Conservation (phyloP, 2,797 vertebrate genomes). For the Lagorchestes hirsutus region DNA sequence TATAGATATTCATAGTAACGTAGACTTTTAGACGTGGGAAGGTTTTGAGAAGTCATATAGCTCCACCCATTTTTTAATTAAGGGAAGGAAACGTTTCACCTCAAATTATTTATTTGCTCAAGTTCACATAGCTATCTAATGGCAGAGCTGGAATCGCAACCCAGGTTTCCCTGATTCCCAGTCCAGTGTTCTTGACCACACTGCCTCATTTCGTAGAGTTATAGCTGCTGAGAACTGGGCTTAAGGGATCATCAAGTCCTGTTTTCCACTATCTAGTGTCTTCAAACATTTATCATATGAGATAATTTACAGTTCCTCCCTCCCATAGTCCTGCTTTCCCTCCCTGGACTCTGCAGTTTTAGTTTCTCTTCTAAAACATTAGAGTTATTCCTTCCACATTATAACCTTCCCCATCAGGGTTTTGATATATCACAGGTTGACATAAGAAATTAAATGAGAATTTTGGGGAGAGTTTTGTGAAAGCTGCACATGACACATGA, state of each 20-base stretch:
- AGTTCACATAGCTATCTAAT: background rate
- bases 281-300: background rate
- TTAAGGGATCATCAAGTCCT: background rate
- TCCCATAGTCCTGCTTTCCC: background rate
- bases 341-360: background rate
- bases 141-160: background rate
- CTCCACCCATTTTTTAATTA: background rate
- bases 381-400: background rate
- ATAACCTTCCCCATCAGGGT: background rate
- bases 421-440: background rate
- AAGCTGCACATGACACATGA: too few relatives aligned
- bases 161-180: background rate
- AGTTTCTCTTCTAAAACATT: background rate
- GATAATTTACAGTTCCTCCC: background rate
- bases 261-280: background rate
- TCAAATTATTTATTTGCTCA: background rate
- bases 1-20: background rate
- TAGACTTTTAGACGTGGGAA: background rate
- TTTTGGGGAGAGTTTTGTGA: too few relatives aligned
- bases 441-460: background rate
- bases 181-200: background rate
- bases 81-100: background rate
- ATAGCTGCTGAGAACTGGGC: background rate
- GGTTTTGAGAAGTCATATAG: background rate
- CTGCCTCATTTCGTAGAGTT: background rate